Percentiles rank a stretch among this genome's conserved stretches.
Conservation (phyloP, 2,888 invertebrate genomes). For the Catocala nupta region DNA sequence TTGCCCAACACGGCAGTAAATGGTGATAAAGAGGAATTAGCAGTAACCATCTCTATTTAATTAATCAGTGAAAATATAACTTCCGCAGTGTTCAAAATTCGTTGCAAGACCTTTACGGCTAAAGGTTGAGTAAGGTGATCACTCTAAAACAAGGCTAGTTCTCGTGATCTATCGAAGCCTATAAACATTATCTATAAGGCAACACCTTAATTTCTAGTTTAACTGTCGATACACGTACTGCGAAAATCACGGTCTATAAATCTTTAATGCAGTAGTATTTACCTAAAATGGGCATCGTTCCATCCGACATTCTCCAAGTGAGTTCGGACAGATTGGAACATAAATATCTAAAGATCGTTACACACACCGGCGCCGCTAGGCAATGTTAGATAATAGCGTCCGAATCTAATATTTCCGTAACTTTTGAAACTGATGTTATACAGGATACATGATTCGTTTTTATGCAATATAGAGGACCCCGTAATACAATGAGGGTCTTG, state of each 20-base stretch:
- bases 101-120: not conserved
- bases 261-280: slow-evolving; percentile 28
- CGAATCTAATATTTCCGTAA: slow-evolving; percentile 15
- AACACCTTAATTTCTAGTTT: slow-evolving; percentile 14
- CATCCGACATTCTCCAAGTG: slow-evolving; percentile 20
- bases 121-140: not conserved
- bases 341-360: slow-evolving; percentile 30
- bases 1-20: slow-evolving; percentile 6
- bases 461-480: not conserved
- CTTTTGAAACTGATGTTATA: slow-evolving; percentile 17
- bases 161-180: not conserved
- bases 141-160: not conserved
- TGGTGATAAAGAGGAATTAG: slow-evolving; percentile 26
- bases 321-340: slow-evolving; percentile 25
- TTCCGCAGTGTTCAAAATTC: not conserved
- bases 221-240: slow-evolving; percentile 15
- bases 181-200: slow-evolving; percentile 4
- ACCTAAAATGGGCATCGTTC: slow-evolving; percentile 22
- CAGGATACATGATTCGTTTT: not conserved
- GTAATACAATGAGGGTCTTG: no score
- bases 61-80: no score
- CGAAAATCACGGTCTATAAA: slow-evolving; percentile 33
- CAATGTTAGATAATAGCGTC: slow-evolving; percentile 21
- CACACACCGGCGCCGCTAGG: slow-evolving; percentile 10
- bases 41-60: slow-evolving; percentile 12